phyloP scores from a whole-genome alignment of 2,888 invertebrate genomes.

The Bimastos eiseni region DNA sequence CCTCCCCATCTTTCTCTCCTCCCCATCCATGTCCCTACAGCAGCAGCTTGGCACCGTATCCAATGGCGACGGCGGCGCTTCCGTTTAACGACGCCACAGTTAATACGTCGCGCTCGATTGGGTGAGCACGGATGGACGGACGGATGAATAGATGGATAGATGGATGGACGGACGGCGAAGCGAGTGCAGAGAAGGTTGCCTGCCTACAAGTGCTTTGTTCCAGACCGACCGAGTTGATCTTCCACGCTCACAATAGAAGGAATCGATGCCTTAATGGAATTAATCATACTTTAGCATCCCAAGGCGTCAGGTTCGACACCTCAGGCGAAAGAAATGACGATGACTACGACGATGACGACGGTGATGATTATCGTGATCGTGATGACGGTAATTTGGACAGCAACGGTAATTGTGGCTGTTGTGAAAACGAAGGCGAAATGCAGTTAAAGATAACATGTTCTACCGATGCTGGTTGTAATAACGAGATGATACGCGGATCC shows the following conservation, averaged over 20 bases:
- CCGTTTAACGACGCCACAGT: background rate
- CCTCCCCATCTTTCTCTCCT: background rate
- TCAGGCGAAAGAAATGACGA: constrained; percentile 13
- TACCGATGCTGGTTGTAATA: background rate
- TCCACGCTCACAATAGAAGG: background rate
- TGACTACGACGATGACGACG: background rate
- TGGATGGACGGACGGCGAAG: background rate
- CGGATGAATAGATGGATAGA: background rate
- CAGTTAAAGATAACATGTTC: background rate
- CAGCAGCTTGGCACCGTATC: background rate
- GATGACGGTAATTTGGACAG: no score
- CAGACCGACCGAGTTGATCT: background rate
- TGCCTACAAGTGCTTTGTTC: constrained; percentile 18
- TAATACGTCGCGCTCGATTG: constrained; percentile 20
- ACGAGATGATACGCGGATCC: background rate
- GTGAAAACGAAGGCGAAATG: background rate
- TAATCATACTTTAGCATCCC: constrained; percentile 23
- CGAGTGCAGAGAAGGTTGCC: background rate
- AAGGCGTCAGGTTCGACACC: background rate
- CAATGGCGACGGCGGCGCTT: background rate
- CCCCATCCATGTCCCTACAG: background rate
- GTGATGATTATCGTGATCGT: background rate
- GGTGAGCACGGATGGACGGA: background rate
- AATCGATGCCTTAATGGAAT: background rate
- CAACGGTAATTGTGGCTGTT: no score